These are phyloP conservation scores for Megaustenia siamemsis DNA, from an alignment of 2,888 invertebrate genomes.

Conservation along the genomic window DNA sequence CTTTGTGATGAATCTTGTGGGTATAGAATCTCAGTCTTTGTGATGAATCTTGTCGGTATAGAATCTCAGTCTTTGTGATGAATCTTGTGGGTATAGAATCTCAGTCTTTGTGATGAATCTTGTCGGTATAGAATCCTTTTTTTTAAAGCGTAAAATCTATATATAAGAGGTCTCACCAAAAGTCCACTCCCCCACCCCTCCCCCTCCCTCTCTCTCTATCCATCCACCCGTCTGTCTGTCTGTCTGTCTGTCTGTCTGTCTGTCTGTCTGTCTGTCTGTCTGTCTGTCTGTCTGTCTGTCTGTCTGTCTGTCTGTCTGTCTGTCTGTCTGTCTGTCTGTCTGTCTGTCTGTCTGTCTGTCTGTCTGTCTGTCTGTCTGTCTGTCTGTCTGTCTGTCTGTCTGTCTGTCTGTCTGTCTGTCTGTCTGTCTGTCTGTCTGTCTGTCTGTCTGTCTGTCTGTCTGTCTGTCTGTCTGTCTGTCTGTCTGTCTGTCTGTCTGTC, in stretches of 20 bases:
- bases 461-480: neutral
- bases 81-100: no score
- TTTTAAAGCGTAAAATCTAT: no score
- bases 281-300: neutral
- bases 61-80: no score
- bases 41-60: no score
- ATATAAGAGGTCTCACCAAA: no score
- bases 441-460: slow-evolving; percentile 1
- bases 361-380: slow-evolving; percentile 14
- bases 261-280: slow-evolving; percentile 4
- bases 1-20: no score
- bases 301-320: slow-evolving; percentile 6
- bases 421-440: slow-evolving; percentile 15
- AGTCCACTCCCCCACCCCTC: no score
- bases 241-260: slow-evolving; percentile 6
- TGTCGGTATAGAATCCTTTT: no score
- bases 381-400: neutral
- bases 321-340: neutral
- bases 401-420: slow-evolving; percentile 7
- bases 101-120: no score
- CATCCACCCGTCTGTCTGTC: neutral
- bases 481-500: neutral
- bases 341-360: neutral
- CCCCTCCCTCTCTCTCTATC: neutral
- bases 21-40: no score